Evolutionary conservation across 2,888 invertebrate genomes (phyloP).

Genomic region (Chrysomela aeneicollis): DNA sequence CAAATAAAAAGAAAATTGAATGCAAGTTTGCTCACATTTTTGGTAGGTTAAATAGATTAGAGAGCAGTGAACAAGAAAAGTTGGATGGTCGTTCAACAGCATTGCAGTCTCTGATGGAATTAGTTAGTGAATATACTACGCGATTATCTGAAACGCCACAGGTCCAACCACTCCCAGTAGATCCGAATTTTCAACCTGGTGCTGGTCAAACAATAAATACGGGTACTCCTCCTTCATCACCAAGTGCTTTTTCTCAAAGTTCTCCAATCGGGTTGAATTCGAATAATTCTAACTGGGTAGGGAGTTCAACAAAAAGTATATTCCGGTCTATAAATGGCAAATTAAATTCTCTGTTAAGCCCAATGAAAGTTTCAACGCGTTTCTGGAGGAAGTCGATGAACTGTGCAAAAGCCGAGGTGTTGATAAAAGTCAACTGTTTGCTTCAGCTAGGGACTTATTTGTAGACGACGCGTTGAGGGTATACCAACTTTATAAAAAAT

Average conservation of each 20-base stretch:
- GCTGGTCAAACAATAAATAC: too few relatives aligned
- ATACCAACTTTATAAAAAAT: constrained; percentile 30
- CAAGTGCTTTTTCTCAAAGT: too few relatives aligned
- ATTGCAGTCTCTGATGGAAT: neutral
- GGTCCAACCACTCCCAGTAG: too few relatives aligned
- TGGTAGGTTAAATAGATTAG: neutral
- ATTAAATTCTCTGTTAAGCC: constrained; percentile 19
- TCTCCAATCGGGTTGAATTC: too few relatives aligned
- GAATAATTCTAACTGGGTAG: too few relatives aligned
- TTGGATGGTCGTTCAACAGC: neutral
- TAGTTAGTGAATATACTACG: neutral
- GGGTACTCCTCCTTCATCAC: too few relatives aligned
- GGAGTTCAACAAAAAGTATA: neutral
- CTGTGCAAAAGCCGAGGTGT: constrained; percentile 14
- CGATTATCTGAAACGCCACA: too few relatives aligned
- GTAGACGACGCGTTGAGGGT: constrained; percentile 29
- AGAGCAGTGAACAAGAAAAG: neutral
- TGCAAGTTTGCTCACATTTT: too few relatives aligned
- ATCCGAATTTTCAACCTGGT: too few relatives aligned
- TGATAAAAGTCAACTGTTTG: constrained; percentile 23
- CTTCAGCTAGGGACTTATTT: constrained; percentile 24
- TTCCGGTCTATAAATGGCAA: constrained; percentile 28
- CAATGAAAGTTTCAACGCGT: constrained; percentile 22
- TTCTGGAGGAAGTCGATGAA: constrained; percentile 24
- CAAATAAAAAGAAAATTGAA: neutral